Evolutionary conservation across 1,140 invertebrate genomes (phyloP).

Genomic region (Scaptomyza graminum): DNA sequence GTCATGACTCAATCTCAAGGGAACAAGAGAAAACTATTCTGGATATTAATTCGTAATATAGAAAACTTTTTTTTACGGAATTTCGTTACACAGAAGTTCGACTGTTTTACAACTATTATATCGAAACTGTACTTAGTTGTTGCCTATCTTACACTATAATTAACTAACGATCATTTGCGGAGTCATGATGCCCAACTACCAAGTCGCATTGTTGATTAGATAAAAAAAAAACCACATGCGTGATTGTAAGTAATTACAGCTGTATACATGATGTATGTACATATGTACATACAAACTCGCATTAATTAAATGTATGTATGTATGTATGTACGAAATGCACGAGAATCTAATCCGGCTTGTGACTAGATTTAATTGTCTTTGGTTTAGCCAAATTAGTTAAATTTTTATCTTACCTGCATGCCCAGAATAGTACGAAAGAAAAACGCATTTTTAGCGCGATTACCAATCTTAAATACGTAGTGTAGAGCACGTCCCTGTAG

Average conservation of each 20-base stretch:
- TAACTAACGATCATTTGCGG: background rate
- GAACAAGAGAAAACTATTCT: no score
- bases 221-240: background rate
- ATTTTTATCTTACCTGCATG: constrained; percentile 91
- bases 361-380: no score
- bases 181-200: background rate
- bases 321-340: background rate
- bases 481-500: constrained; percentile 90
- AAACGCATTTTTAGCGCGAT: constrained; percentile 91
- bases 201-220: constrained; percentile 8
- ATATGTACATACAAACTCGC: background rate
- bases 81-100: no score
- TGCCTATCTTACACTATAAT: constrained; percentile 19
- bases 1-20: no score
- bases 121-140: background rate
- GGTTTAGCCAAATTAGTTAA: constrained; percentile 1
- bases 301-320: background rate
- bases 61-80: no score
- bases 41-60: no score
- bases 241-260: constrained; percentile 20
- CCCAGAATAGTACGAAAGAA: constrained; percentile 96
- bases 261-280: background rate
- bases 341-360: constrained; percentile 13
- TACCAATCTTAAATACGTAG: constrained; percentile 97
- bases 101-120: background rate